Evolutionary conservation across 1,140 invertebrate genomes (phyloP).

Genomic region (Danaus melanippus): DNA sequence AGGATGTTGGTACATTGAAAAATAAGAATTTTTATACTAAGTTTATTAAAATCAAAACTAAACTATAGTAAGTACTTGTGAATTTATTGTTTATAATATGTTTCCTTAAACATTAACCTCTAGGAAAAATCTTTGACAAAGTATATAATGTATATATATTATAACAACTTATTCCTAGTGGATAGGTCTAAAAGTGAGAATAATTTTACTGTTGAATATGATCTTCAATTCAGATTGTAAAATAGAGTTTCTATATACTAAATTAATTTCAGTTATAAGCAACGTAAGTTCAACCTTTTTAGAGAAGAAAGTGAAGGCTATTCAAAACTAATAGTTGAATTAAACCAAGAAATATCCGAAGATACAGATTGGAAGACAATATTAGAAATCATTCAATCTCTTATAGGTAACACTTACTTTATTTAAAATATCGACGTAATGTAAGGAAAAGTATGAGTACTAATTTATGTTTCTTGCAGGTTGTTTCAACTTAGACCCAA

Average conservation of each 20-base stretch:
- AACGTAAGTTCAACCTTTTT: constrained; percentile 98
- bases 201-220: not conserved
- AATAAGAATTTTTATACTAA: constrained; percentile 95
- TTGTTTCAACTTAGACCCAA: constrained; percentile 99
- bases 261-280: constrained; percentile 90
- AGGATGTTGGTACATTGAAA: constrained; percentile 92
- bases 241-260: constrained; percentile 9
- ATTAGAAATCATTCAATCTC: constrained; percentile 90
- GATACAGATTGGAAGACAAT: constrained; percentile 75
- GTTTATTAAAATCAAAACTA: constrained; percentile 98
- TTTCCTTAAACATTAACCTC: not conserved
- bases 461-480: constrained; percentile 74
- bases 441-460: not conserved
- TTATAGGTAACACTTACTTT: constrained; percentile 81
- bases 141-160: too few relatives aligned
- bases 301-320: constrained; percentile 99
- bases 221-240: constrained; percentile 10
- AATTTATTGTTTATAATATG: constrained; percentile 9
- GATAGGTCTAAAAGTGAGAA: too few relatives aligned
- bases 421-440: constrained; percentile 4
- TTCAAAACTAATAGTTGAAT: constrained; percentile 96
- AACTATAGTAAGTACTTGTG: constrained; percentile 89
- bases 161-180: too few relatives aligned
- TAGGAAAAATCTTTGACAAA: too few relatives aligned
- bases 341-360: constrained; percentile 89